Evolutionary conservation across 1,140 invertebrate genomes (phyloP).

Genomic region (Pseudomyrmex pallidus): DNA sequence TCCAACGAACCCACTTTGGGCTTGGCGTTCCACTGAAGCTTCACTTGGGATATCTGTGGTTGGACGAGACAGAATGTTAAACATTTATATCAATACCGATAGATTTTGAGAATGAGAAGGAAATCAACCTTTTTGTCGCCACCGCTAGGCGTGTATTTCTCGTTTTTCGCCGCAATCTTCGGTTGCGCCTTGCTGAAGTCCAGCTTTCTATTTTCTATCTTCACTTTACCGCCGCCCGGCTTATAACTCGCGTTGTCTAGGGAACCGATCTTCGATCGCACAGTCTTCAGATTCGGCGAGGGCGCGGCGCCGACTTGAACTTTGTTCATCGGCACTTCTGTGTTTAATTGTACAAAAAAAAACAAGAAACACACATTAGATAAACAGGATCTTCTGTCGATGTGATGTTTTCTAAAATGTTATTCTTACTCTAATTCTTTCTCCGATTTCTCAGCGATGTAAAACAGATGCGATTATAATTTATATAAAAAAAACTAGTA

Average conservation of each 20-base stretch:
- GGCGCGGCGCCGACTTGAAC: constrained; percentile 95
- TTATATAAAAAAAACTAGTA: constrained; percentile 4
- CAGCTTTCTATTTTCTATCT: constrained; percentile 95
- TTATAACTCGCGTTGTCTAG: constrained; percentile 96
- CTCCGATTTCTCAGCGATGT: constrained; percentile 35
- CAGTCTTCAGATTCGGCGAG: constrained; percentile 95
- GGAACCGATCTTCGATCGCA: constrained; percentile 97
- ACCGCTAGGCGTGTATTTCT: constrained; percentile 94
- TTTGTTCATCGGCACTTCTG: constrained; percentile 96
- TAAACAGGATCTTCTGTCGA: not conserved
- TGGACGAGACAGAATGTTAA: not conserved
- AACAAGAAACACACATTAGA: constrained; percentile 5
- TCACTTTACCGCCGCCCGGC: constrained; percentile 95
- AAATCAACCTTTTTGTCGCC: constrained; percentile 95
- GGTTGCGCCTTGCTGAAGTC: constrained; percentile 93
- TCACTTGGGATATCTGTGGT: constrained; percentile 91
- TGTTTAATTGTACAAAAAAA: not conserved
- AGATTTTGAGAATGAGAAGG: not conserved
- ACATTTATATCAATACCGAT: constrained; percentile 19
- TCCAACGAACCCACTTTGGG: constrained; percentile 97
- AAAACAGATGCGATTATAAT: constrained; percentile 36
- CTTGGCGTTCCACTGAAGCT: constrained; percentile 96
- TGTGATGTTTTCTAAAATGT: constrained; percentile 18
- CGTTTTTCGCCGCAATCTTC: constrained; percentile 95
- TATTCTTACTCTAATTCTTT: constrained; percentile 40